Percentiles rank a stretch among this genome's conserved stretches.
Evolutionary conservation across 2,113 vertebrate species (phyloP).

Genomic region (Phaethornis superciliosus): DNA sequence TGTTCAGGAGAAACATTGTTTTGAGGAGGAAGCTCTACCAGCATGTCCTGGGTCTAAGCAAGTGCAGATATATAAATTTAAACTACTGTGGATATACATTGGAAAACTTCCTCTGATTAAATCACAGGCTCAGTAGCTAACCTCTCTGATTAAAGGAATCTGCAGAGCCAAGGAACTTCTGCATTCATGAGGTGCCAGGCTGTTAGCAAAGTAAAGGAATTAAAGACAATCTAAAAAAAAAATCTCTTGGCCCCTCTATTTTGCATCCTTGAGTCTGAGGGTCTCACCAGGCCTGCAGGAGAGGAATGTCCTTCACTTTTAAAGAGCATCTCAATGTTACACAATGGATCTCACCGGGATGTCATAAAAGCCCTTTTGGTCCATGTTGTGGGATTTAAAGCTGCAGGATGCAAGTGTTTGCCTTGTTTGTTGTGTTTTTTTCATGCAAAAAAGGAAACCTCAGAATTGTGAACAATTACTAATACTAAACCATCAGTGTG

Average conservation of each 20-base stretch:
- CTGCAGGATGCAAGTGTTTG: not conserved
- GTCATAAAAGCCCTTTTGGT: not conserved
- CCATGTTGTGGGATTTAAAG: not conserved
- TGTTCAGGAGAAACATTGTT: not conserved
- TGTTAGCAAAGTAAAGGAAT: not conserved
- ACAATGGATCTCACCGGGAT: not conserved
- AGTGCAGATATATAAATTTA: conserved; percentile 8
- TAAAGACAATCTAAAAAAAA: not conserved
- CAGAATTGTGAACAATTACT: not conserved
- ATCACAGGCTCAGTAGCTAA: not conserved
- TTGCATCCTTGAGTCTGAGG: not conserved
- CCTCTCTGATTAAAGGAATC: not conserved
- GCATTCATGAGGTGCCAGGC: not conserved
- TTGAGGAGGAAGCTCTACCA: not conserved
- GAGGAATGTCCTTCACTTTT: not conserved
- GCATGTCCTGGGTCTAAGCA: not conserved
- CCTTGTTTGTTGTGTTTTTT: not conserved
- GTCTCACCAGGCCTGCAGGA: not conserved
- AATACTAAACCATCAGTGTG: not conserved
- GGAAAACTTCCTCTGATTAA: not conserved
- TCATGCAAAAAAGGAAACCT: not conserved
- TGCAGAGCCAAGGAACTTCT: not conserved
- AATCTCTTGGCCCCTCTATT: not conserved
- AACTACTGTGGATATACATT: not conserved
- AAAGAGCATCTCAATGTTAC: not conserved